Percentiles rank a stretch among this genome's conserved stretches.
These are phyloP conservation scores for Neomorphus geoffroyi DNA, from an alignment of 2,797 vertebrate genomes.

Conservation along the genomic window DNA sequence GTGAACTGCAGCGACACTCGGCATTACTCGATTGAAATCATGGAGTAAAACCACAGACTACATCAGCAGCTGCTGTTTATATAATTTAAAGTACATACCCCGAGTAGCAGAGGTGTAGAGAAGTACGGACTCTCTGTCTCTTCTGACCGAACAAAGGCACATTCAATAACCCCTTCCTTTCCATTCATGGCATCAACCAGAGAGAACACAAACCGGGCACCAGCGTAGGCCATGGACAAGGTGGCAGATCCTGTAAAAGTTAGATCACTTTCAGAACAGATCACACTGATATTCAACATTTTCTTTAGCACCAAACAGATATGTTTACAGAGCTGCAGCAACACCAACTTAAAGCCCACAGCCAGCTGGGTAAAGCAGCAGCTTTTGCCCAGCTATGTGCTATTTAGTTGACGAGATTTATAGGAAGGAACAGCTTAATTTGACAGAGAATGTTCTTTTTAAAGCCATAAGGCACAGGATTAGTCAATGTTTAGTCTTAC, in stretches of 20 bases:
- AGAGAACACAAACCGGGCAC: conserved; percentile 95
- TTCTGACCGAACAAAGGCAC: conserved; percentile 89
- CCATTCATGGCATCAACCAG: conserved; percentile 95
- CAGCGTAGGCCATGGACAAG: conserved; percentile 96
- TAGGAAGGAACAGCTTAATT: neutral
- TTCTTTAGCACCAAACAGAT: neutral
- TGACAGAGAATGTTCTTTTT: neutral
- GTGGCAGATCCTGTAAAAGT: conserved; percentile 89
- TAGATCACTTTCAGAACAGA: neutral
- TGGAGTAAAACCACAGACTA: neutral
- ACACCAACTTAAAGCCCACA: neutral
- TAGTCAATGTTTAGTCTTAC: neutral
- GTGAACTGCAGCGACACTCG: neutral
- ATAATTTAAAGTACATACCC: conserved; percentile 72
- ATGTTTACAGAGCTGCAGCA: neutral
- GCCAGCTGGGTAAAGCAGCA: neutral
- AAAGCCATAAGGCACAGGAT: neutral
- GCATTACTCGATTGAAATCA: neutral
- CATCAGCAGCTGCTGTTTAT: neutral
- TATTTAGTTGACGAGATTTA: neutral
- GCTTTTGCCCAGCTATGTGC: neutral
- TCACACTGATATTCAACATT: rapidly evolving
- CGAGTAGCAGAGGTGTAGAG: conserved; percentile 94
- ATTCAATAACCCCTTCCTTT: conserved; percentile 95
- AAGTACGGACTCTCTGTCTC: conserved; percentile 95